Percentiles rank a stretch among this genome's conserved stretches.
Evolutionary conservation across 2,113 vertebrate genomes (phyloP).

Genomic region (Cephalopterus ornatus): DNA sequence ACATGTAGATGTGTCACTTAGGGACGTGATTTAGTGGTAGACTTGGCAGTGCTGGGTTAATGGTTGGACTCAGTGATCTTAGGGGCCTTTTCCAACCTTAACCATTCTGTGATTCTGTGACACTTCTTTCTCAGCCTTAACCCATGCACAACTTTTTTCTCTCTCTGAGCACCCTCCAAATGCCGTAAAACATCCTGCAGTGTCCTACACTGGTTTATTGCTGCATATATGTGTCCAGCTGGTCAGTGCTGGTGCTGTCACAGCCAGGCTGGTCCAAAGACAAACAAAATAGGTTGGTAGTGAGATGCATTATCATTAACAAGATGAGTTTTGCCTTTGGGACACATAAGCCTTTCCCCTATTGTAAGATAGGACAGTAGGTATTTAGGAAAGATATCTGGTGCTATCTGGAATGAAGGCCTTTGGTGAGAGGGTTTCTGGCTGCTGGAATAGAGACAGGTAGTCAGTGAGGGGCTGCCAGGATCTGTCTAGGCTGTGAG

Average conservation of each 20-base stretch:
- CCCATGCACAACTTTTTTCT: not conserved
- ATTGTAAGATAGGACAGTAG: not conserved
- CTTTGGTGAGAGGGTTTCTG: not conserved
- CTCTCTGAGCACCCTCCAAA: not conserved
- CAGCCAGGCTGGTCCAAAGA: not conserved
- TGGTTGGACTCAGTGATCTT: not conserved
- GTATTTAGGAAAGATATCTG: not conserved
- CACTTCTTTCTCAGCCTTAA: not conserved
- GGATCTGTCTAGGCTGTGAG: not conserved
- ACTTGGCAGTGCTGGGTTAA: not conserved
- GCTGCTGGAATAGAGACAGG: not conserved
- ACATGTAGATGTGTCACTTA: accelerated
- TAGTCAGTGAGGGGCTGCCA: not conserved
- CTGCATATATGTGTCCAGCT: not conserved
- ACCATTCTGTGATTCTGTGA: not conserved
- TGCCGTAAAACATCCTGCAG: not conserved
- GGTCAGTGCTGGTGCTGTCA: not conserved
- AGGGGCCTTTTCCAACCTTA: not conserved
- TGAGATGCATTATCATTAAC: not conserved
- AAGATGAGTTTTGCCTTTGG: not conserved
- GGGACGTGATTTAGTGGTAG: not conserved
- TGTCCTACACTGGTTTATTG: not conserved
- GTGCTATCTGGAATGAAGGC: not conserved
- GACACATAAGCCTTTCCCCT: not conserved
- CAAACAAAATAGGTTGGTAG: not conserved